A percentile compares a stretch with the other conserved stretches of the same genome.
These are phyloP conservation scores for Campoplex nolae DNA, from an alignment of 2,888 invertebrate species.

Conservation along the genomic window DNA sequence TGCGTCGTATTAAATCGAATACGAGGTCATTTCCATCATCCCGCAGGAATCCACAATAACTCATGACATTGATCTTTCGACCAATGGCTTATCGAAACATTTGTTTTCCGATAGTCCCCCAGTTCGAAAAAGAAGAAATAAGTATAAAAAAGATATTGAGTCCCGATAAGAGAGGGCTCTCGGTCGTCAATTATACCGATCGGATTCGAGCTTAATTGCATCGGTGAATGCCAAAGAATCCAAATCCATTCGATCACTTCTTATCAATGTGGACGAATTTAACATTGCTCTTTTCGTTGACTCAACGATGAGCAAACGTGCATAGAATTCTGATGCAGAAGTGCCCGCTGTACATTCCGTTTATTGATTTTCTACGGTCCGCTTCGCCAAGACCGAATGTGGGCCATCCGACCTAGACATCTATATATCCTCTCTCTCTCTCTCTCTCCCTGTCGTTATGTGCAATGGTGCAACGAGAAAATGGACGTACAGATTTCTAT, in stretches of 20 bases:
- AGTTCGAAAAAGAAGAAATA: neutral
- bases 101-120: neutral
- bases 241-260: neutral
- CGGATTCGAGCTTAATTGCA: too few species aligned
- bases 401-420: slow-evolving; percentile 74
- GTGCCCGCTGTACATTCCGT: slow-evolving; percentile 78
- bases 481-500: slow-evolving; percentile 40
- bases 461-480: slow-evolving; percentile 51
- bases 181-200: too few species aligned
- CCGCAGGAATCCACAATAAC: slow-evolving; percentile 56
- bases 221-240: neutral
- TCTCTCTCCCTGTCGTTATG: slow-evolving; percentile 26
- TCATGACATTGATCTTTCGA: slow-evolving; percentile 33
- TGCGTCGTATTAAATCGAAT: slow-evolving; percentile 33
- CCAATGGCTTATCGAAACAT: too few species aligned
- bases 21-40: slow-evolving; percentile 59
- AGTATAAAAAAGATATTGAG: too few species aligned
- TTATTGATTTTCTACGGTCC: slow-evolving; percentile 82
- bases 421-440: slow-evolving; percentile 34
- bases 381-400: slow-evolving; percentile 76
- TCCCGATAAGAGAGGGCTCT: too few species aligned
- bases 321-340: slow-evolving; percentile 73
- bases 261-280: neutral
- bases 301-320: slow-evolving; percentile 13
- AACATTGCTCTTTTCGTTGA: slow-evolving; percentile 4